Conservation (phyloP, 2,113 vertebrate species). For the Mormyrus lacerda region DNA sequence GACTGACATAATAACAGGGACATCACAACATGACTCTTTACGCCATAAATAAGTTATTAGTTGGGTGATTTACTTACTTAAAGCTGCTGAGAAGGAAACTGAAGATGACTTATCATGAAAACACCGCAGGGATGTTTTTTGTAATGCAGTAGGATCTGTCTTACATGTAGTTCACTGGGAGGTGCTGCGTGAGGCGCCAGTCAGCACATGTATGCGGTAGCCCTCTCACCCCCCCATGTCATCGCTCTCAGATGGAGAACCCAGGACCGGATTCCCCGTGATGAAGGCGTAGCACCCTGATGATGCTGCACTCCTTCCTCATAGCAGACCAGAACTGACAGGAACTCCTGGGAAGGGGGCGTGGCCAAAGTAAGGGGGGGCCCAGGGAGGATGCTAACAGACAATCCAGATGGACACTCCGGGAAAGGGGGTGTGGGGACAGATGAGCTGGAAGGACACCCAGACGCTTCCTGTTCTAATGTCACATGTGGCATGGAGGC, state of each 20-base stretch:
- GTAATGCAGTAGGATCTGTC: background rate
- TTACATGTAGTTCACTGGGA: background rate
- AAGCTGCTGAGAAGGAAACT: background rate
- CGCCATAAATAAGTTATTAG: background rate
- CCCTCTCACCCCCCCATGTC: background rate
- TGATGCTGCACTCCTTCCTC: background rate
- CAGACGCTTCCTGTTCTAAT: slow-evolving; percentile 16
- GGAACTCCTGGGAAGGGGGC: background rate
- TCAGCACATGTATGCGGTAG: background rate
- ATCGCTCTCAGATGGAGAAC: background rate
- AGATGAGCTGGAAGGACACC: background rate
- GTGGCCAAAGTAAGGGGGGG: too few relatives aligned
- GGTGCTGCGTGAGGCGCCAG: background rate
- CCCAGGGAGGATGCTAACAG: too few relatives aligned
- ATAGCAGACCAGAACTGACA: background rate
- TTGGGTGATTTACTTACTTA: background rate
- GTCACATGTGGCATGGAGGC: background rate
- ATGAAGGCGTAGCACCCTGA: background rate
- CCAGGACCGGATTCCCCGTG: background rate
- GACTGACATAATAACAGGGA: background rate
- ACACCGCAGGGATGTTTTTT: background rate
- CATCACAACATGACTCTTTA: background rate
- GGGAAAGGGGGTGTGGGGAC: background rate
- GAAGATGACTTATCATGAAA: background rate
- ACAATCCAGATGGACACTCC: too few relatives aligned